Evolutionary conservation across 2,797 vertebrate species (phyloP).

Genomic region (Danio kyathit): DNA sequence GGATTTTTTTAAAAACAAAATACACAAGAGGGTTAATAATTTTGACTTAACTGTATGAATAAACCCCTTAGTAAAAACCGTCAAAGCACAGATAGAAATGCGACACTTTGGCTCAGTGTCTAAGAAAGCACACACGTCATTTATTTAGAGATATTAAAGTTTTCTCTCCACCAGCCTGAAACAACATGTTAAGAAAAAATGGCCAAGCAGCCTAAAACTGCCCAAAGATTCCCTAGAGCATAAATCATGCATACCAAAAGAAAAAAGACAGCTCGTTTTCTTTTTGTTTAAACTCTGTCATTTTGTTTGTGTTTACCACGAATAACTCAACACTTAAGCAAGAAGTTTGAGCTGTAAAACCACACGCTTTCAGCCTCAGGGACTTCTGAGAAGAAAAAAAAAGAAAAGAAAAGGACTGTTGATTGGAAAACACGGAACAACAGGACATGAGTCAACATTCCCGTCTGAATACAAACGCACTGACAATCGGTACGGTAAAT

Average conservation of each 20-base stretch:
- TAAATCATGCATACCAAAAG: neutral
- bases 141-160: too few relatives aligned
- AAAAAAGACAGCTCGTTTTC: neutral
- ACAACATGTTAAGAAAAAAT: neutral
- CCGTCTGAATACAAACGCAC: slow-evolving; percentile 8
- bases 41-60: too few relatives aligned
- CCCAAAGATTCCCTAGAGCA: too few relatives aligned
- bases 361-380: slow-evolving; percentile 4
- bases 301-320: neutral
- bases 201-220: too few relatives aligned
- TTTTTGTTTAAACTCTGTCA: neutral
- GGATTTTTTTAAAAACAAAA: too few relatives aligned
- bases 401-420: slow-evolving; percentile 14
- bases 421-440: slow-evolving; percentile 24
- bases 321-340: neutral
- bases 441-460: slow-evolving; percentile 46
- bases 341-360: neutral
- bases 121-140: too few relatives aligned
- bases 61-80: too few relatives aligned
- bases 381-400: slow-evolving; percentile 2
- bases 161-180: neutral
- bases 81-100: too few relatives aligned
- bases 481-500: neutral
- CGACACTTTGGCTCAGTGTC: too few relatives aligned
- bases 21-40: too few relatives aligned